These are phyloP conservation scores for Cygnus buccinator DNA, from an alignment of 2,113 vertebrate genomes.

Conservation along the genomic window DNA sequence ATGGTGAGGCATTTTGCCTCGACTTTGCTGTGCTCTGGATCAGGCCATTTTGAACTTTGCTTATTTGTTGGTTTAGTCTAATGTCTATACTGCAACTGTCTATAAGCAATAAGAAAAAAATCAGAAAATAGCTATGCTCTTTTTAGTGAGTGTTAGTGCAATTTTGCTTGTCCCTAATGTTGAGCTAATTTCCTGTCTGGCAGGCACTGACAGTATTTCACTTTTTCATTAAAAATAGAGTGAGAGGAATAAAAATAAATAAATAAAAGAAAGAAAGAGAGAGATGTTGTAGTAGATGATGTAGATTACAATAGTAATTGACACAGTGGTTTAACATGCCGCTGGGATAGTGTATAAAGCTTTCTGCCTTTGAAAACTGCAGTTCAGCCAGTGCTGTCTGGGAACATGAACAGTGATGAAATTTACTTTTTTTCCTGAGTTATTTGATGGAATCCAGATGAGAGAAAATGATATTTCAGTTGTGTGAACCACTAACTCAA, in stretches of 20 bases:
- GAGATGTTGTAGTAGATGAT: background rate
- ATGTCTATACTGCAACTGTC: background rate
- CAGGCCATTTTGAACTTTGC: background rate
- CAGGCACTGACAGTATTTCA: conserved; percentile 37
- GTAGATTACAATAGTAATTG: background rate
- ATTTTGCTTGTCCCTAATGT: conserved; percentile 55
- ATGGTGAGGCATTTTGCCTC: background rate
- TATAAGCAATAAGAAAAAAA: conserved; percentile 50
- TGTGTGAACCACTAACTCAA: background rate
- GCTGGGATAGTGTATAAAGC: background rate
- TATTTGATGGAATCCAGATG: conserved; percentile 7
- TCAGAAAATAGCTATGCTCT: conserved; percentile 33
- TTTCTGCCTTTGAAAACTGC: background rate
- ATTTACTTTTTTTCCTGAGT: background rate
- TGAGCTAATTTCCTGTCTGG: conserved; percentile 62
- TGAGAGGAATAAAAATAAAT: accelerated
- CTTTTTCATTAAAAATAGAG: conserved; percentile 30
- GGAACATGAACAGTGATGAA: background rate
- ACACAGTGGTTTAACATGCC: background rate
- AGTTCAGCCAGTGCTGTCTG: background rate
- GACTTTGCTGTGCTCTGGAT: conserved; percentile 5
- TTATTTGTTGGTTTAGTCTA: conserved; percentile 29
- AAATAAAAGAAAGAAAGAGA: background rate
- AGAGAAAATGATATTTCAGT: conserved; percentile 4
- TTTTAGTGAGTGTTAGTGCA: conserved; percentile 15